Conservation (phyloP, 1,140 invertebrate species). For the Apolygus lucorum region DNA sequence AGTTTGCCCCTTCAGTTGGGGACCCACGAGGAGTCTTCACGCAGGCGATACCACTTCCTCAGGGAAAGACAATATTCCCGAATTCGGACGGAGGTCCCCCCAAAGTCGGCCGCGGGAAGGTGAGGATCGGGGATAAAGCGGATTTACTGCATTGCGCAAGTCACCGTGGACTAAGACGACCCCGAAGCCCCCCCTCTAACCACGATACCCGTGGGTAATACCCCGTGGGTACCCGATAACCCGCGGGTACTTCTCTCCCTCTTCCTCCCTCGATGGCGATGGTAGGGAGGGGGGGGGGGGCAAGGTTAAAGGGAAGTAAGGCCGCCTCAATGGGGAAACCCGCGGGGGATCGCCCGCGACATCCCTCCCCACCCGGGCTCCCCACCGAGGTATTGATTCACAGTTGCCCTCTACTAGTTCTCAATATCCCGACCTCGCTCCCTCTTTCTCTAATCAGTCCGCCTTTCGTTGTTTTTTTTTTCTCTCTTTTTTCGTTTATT, state of each 20-base stretch:
- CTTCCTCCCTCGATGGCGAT: not conserved
- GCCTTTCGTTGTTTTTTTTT: too few relatives aligned
- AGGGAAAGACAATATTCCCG: too few relatives aligned
- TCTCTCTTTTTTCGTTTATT: too few relatives aligned
- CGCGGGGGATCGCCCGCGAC: not conserved
- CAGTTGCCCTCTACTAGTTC: constrained; percentile 9
- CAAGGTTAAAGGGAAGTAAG: not conserved
- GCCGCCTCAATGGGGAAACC: not conserved
- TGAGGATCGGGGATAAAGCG: not conserved
- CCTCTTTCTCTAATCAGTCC: too few relatives aligned
- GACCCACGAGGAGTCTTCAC: not conserved
- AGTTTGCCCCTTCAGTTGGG: too few relatives aligned
- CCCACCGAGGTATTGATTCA: constrained; percentile 8
- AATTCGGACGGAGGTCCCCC: too few relatives aligned
- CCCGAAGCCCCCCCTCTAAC: too few relatives aligned
- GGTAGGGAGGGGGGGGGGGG: not conserved
- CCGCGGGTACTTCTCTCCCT: too few relatives aligned
- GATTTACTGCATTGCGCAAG: not conserved
- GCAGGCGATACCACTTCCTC: not conserved
- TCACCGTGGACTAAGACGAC: too few relatives aligned
- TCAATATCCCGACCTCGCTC: not conserved
- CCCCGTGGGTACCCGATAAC: too few relatives aligned
- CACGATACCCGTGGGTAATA: too few relatives aligned
- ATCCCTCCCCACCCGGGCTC: not conserved
- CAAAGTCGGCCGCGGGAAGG: too few relatives aligned